These are phyloP conservation scores for Melanotus villosus DNA, from an alignment of 2,888 invertebrate species.

Conservation along the genomic window DNA sequence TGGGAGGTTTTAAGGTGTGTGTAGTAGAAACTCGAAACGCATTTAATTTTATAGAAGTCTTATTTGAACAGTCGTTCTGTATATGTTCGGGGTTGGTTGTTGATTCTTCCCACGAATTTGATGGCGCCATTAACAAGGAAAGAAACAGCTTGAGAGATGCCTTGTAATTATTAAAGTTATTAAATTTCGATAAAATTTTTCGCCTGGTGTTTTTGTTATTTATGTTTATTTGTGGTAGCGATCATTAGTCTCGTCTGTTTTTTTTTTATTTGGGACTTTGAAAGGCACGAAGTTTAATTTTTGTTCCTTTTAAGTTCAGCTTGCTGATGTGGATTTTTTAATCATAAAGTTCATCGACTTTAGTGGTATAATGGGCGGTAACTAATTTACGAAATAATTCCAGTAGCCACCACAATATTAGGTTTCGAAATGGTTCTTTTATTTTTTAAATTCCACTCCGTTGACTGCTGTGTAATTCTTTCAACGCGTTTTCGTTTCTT, in stretches of 20 bases:
- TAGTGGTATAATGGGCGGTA: conserved; percentile 25
- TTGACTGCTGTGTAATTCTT: conserved; percentile 20
- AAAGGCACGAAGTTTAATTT: not conserved
- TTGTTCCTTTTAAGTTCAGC: not conserved
- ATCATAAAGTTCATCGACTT: conserved; percentile 28
- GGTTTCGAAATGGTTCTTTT: conserved; percentile 29
- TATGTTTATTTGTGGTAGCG: not conserved
- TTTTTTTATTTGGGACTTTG: not conserved
- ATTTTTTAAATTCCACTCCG: conserved; percentile 26
- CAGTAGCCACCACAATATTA: conserved; percentile 38
- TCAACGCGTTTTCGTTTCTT: conserved; percentile 21
- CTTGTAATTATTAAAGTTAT: conserved; percentile 15
- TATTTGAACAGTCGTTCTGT: conserved; percentile 31
- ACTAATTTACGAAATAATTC: conserved; percentile 28
- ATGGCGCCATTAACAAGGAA: conserved; percentile 30
- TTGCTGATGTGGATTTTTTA: conserved; percentile 14
- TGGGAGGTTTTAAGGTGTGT: conserved; percentile 25
- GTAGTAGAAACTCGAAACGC: conserved; percentile 28
- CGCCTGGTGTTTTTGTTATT: not conserved
- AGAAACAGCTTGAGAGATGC: not conserved
- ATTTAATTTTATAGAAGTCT: conserved; percentile 34
- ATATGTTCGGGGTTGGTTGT: conserved; percentile 40
- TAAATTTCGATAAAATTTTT: conserved; percentile 17
- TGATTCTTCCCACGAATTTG: conserved; percentile 47
- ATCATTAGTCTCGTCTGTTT: not conserved